Evolutionary conservation across 2,888 invertebrate genomes (phyloP).

Genomic region (Athalia circularis): DNA sequence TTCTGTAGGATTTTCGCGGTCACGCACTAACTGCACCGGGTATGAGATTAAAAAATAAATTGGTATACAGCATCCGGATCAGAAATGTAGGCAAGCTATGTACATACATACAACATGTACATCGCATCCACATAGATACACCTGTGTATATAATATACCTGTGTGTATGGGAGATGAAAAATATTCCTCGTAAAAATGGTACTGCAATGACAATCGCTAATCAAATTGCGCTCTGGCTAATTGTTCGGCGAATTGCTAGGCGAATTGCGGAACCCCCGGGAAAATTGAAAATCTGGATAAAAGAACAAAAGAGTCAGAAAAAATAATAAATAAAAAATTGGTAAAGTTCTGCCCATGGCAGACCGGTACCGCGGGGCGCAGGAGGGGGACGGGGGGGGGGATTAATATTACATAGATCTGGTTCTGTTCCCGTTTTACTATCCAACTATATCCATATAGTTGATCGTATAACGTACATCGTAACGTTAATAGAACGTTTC

Average conservation of each 20-base stretch:
- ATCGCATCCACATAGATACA: background rate
- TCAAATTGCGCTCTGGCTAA: constrained; percentile 69
- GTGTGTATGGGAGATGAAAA: constrained; percentile 18
- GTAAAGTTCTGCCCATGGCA: constrained; percentile 32
- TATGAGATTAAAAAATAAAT: constrained; percentile 35
- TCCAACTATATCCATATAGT: background rate
- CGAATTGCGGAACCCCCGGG: constrained; percentile 58
- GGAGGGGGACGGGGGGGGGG: constrained; percentile 42
- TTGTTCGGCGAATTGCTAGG: constrained; percentile 65
- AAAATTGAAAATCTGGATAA: constrained; percentile 63
- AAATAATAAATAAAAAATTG: constrained; percentile 49
- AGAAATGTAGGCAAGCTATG: background rate
- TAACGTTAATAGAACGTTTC: too few species aligned
- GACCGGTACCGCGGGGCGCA: constrained; percentile 51
- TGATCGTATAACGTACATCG: too few species aligned
- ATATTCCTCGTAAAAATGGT: constrained; percentile 34
- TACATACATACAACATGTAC: background rate
- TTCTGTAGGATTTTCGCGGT: constrained; percentile 17
- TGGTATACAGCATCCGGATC: background rate
- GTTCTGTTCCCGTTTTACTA: background rate
- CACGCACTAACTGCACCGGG: background rate
- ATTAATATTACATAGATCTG: constrained; percentile 38
- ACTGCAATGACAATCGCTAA: constrained; percentile 69
- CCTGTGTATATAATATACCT: constrained; percentile 33
- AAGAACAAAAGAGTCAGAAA: constrained; percentile 45